Evolutionary conservation across 2,888 invertebrate species (phyloP).

Genomic region (Clepsis dumicolana): DNA sequence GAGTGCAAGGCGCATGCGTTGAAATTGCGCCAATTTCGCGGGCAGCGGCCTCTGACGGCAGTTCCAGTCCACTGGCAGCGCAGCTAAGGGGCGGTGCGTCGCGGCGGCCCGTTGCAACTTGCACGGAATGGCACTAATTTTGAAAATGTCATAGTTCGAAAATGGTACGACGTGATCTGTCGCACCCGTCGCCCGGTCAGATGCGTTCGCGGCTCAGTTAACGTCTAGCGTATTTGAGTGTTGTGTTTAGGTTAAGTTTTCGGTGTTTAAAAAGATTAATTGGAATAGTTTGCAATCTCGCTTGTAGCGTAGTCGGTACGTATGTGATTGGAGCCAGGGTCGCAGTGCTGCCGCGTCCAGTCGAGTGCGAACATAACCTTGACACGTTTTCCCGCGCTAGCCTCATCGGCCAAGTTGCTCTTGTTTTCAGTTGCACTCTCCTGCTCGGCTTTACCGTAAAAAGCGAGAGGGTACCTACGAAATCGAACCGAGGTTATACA

Average conservation of each 20-base stretch:
- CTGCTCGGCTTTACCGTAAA: constrained; percentile 75
- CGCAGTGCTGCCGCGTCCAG: constrained; percentile 72
- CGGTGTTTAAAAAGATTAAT: constrained; percentile 50
- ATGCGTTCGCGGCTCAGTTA: constrained; percentile 50
- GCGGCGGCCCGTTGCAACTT: constrained; percentile 63
- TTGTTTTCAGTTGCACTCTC: constrained; percentile 80
- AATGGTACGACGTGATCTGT: constrained; percentile 63
- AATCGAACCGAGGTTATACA: constrained; percentile 55
- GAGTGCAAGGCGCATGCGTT: constrained; percentile 78
- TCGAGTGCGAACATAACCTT: constrained; percentile 78
- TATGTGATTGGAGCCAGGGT: constrained; percentile 59
- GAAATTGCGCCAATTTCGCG: constrained; percentile 84
- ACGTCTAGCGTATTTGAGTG: constrained; percentile 54
- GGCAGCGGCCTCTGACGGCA: constrained; percentile 80
- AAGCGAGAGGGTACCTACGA: constrained; percentile 63
- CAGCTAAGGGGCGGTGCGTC: constrained; percentile 76
- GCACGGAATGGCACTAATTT: constrained; percentile 72
- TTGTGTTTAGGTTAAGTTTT: constrained; percentile 62
- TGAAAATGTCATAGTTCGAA: constrained; percentile 77
- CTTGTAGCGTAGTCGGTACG: constrained; percentile 52
- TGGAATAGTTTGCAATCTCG: constrained; percentile 46
- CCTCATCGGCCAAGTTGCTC: constrained; percentile 62
- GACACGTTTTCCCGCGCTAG: constrained; percentile 83
- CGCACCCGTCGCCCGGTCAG: constrained; percentile 52
- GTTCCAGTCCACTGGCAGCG: constrained; percentile 72